A percentile compares a stretch with the other conserved stretches of the same genome.
These are phyloP conservation scores for Hexactinellida sp. DNA, from an alignment of 37 sponge, comb jelly and placozoan genomes.

Conservation along the genomic window DNA sequence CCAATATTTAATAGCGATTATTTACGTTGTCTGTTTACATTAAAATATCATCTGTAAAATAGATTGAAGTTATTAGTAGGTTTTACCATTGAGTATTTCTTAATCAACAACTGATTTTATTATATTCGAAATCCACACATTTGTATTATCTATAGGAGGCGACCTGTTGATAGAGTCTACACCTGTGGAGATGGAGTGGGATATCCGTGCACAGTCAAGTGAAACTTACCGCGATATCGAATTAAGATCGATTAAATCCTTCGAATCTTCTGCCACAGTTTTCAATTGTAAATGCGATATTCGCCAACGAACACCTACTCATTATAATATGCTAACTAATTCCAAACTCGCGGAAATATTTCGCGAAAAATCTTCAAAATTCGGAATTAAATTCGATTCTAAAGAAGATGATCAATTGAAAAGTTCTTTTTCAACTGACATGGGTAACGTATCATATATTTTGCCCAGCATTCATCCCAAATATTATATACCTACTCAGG, in stretches of 20 bases:
- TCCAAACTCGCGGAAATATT: conserved; percentile 20
- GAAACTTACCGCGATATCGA: conserved; percentile 24
- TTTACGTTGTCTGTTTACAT: not conserved
- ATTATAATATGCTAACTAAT: conserved; percentile 29
- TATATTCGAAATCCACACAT: no score
- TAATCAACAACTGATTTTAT: no score
- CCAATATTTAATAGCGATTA: not conserved
- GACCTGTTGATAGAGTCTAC: not conserved
- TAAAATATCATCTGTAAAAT: no score
- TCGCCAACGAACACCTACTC: not conserved
- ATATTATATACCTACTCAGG: conserved; percentile 37
- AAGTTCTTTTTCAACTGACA: conserved; percentile 39
- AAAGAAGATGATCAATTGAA: not conserved
- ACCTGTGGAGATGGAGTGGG: conserved; percentile 27
- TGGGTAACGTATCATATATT: conserved; percentile 64
- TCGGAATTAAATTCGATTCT: not conserved
- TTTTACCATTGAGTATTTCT: no score
- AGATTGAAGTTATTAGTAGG: no score
- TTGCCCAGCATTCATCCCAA: conserved; percentile 74
- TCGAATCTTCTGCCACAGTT: conserved; percentile 43
- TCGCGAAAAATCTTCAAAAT: conserved; percentile 15
- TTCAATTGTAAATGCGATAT: conserved; percentile 26
- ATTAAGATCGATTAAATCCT: conserved; percentile 32
- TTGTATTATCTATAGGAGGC: no score
- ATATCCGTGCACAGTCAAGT: conserved; percentile 33